Conservation (phyloP, 2,797 vertebrate genomes). For the Psittacula echo region DNA sequence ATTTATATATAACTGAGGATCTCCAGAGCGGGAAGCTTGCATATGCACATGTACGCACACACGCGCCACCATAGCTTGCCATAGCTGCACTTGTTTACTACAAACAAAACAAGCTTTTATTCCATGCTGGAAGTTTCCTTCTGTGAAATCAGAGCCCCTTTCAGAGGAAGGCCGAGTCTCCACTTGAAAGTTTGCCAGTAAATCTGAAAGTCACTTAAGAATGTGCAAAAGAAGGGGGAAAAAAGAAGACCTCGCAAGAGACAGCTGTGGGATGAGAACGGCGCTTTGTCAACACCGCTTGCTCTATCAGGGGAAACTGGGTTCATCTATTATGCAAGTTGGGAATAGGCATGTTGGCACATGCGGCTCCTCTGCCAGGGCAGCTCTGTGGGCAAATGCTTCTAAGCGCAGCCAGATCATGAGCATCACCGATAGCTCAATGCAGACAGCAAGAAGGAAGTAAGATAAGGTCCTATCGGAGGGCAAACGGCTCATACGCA, state of each 20-base stretch:
- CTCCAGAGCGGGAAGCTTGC: background rate
- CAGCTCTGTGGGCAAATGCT: background rate
- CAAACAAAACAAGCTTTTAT: conserved; percentile 56
- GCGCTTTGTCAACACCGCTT: conserved; percentile 21
- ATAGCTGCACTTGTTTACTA: conserved; percentile 42
- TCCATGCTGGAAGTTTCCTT: conserved; percentile 6
- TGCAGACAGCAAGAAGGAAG: background rate
- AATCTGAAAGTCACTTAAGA: conserved; percentile 38
- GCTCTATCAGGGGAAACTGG: background rate
- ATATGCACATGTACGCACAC: background rate
- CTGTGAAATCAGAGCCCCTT: conserved; percentile 46
- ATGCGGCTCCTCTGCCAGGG: background rate
- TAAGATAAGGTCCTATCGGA: conserved; percentile 19
- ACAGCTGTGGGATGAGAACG: conserved; percentile 31
- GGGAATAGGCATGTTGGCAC: background rate
- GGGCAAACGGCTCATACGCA: background rate
- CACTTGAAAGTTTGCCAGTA: conserved; percentile 46
- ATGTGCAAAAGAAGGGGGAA: background rate
- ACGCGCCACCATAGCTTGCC: background rate
- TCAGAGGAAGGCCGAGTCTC: conserved; percentile 21
- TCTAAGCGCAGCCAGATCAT: background rate
- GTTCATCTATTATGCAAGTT: background rate
- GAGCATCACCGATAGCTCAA: background rate
- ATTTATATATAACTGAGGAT: background rate
- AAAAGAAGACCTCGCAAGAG: background rate